phyloP scores from a whole-genome alignment of 2,888 invertebrate species.

The Eupithecia dodoneata region DNA sequence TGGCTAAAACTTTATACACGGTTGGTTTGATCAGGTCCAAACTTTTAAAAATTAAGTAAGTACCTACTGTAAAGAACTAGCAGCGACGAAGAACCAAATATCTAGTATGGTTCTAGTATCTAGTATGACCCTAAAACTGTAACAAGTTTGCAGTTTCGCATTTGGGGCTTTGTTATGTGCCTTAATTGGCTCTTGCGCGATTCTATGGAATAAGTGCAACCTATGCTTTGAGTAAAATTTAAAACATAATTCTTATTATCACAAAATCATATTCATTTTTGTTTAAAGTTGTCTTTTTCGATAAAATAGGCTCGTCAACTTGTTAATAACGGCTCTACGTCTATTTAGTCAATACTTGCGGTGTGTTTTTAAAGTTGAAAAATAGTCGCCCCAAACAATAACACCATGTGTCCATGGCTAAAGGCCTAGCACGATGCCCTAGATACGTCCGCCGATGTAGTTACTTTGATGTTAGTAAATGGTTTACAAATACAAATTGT shows the following conservation, averaged over 20 bases:
- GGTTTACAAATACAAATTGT: conserved; percentile 23
- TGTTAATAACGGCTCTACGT: background rate
- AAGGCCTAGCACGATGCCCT: conserved; percentile 16
- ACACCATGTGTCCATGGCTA: background rate
- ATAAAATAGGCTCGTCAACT: background rate
- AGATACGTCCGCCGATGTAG: conserved; percentile 35
- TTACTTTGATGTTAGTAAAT: conserved; percentile 28
- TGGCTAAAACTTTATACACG: background rate
- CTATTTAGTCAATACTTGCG: background rate
- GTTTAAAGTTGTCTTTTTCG: too few relatives aligned
- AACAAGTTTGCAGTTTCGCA: too few relatives aligned
- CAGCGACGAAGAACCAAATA: too few relatives aligned
- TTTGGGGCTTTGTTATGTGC: too few relatives aligned
- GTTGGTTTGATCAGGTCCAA: background rate
- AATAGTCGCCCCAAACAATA: background rate
- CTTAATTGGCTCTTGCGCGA: too few relatives aligned
- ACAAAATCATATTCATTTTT: too few relatives aligned
- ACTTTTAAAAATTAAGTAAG: background rate
- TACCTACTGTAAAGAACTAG: too few relatives aligned
- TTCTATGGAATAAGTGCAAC: too few relatives aligned
- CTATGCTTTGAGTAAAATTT: too few relatives aligned
- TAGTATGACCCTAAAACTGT: too few relatives aligned
- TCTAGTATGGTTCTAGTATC: too few relatives aligned
- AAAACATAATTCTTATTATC: too few relatives aligned
- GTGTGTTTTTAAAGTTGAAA: background rate